Base-by-base conservation (phyloP, 2,888 invertebrate species). In the Cerceris rybyensis region DNA sequence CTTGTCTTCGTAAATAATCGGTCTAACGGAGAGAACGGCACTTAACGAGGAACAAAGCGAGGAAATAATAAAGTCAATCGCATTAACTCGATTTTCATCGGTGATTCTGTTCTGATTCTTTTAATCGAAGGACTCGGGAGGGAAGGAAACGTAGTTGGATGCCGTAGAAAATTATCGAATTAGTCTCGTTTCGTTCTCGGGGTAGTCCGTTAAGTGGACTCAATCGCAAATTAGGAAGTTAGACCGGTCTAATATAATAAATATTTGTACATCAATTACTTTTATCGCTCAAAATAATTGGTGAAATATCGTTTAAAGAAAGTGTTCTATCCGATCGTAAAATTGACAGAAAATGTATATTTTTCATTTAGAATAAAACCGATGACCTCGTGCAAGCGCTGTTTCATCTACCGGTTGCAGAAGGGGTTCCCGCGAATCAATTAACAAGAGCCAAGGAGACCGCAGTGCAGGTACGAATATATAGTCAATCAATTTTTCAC, bases 381-480 rank as follows among this genome's bases (percentile, higher is more conserved):
- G 63, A 77, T 0, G 63, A 79, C 28, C 59, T 85, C 0, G 58
- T 81, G 0, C 65, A 75, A 6, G 61, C 55, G 7, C 46, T 85
- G 4, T 73, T 61, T 28, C 70, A 43, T 49, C 39, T 85, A 17
- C 72, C 84, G 7, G 64, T 81, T 43, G 79, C 73, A 17, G 82
- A 85, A 28, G 69, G 60, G 16, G 58, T 14, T 7, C 6, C 54
- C 4, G n/a, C 42, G 4, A 52, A 70, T 42, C 42, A 16, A 1
- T 0, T 7, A 7, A 5, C 41, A 8, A 50, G 49, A 13, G 7
- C 39, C 50, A 28, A 13, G 14, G 43, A 16, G 13, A 16, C 50
- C 11, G 14, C 17, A 14, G 39, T 68, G 8, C 83, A 80, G 78
- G 85, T 84, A 73, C 73, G 73, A 58, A 11, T 28, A 28, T 28